These are phyloP conservation scores for Panopea generosa DNA, from an alignment of 2,888 invertebrate genomes.

Conservation along the genomic window DNA sequence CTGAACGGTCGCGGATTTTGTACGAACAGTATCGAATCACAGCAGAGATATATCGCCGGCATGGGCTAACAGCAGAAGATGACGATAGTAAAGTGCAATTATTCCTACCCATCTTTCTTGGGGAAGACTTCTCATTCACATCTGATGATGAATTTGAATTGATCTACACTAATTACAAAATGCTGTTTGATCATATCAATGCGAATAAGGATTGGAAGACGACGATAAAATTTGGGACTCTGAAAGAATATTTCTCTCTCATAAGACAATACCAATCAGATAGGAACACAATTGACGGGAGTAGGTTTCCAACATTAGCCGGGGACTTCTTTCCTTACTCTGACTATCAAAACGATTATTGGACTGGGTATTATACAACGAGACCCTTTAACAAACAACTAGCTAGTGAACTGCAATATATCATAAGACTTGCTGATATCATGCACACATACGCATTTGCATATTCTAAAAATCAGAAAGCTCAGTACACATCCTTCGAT, in stretches of 20 bases:
- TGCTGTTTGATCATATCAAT: constrained; percentile 95
- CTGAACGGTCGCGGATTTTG: constrained; percentile 92
- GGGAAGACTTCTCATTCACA: constrained; percentile 98
- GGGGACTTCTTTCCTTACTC: constrained; percentile 99
- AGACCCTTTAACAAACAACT: constrained; percentile 89
- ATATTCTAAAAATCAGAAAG: constrained; percentile 26
- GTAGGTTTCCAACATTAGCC: constrained; percentile 89
- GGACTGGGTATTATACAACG: constrained; percentile 98
- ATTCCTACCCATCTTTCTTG: constrained; percentile 94
- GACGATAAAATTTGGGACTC: constrained; percentile 90
- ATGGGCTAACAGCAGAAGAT: constrained; percentile 4
- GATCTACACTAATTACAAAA: constrained; percentile 95
- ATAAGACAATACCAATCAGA: constrained; percentile 85
- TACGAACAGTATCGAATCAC: constrained; percentile 96
- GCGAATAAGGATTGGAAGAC: constrained; percentile 88
- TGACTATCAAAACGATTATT: constrained; percentile 93
- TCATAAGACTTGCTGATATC: constrained; percentile 82
- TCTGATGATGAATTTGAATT: constrained; percentile 96
- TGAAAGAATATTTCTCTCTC: constrained; percentile 94
- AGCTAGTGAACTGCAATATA: constrained; percentile 87
- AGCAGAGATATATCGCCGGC: constrained; percentile 90
- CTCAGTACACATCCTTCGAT: constrained; percentile 19
- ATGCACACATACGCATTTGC: constrained; percentile 76
- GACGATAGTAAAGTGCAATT: constrained; percentile 8
- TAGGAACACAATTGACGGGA: constrained; percentile 86